Evolutionary conservation across 2,113 vertebrate genomes (phyloP).

Genomic region (Sorex araneus): DNA sequence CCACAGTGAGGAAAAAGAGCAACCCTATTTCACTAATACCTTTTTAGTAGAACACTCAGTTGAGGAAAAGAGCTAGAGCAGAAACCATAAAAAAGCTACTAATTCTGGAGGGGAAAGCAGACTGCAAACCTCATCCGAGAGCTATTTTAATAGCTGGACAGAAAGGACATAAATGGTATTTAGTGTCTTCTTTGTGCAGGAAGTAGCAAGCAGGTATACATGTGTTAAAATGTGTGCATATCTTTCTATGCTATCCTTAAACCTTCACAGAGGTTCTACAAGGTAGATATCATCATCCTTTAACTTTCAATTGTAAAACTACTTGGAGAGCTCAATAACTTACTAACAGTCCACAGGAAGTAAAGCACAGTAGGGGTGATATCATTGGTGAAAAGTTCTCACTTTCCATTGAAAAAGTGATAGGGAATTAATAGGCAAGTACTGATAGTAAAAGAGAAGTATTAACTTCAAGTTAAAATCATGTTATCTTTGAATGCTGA

Average conservation of each 20-base stretch:
- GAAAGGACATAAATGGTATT: neutral
- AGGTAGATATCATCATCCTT: neutral
- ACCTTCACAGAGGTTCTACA: neutral
- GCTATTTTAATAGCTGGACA: neutral
- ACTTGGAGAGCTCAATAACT: neutral
- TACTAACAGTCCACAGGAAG: neutral
- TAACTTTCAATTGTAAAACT: neutral
- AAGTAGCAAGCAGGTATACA: neutral
- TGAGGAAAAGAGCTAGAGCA: neutral
- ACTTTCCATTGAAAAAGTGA: neutral
- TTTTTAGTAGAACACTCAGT: neutral
- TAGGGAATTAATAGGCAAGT: neutral
- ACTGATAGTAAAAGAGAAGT: neutral
- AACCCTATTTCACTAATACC: no score
- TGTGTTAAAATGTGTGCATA: neutral
- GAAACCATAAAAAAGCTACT: neutral
- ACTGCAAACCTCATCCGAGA: neutral
- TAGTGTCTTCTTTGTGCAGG: neutral
- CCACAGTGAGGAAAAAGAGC: no score
- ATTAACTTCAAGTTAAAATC: neutral
- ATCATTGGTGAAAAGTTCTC: neutral
- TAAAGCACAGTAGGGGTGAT: neutral
- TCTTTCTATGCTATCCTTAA: fast-evolving
- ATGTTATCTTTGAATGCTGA: neutral
- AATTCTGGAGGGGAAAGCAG: neutral